Evolutionary conservation across 30 jellyfish, hydroid and myxozoan genomes (phyloP).

Genomic region (Catostylus mosaicus): DNA sequence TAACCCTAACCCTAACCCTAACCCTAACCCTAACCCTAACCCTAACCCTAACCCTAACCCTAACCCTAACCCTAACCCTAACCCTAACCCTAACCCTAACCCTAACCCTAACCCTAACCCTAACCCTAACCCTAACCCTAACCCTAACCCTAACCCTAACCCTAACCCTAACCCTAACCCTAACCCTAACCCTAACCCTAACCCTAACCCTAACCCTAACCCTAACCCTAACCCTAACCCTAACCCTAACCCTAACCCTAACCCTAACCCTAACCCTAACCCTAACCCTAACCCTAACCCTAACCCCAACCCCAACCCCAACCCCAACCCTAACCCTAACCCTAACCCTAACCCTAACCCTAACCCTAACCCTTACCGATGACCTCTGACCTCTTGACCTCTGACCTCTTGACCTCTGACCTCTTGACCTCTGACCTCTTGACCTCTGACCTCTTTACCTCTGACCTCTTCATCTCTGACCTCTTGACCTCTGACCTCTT

Average conservation of each 20-base stretch:
- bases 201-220: slow-evolving; percentile 31
- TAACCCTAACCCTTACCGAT: slow-evolving; percentile 41
- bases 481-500: too few species aligned
- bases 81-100: slow-evolving; percentile 24
- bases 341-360: slow-evolving; percentile 69
- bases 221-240: slow-evolving; percentile 59
- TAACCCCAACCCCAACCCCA: slow-evolving; percentile 14
- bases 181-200: slow-evolving; percentile 12
- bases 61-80: slow-evolving; percentile 44
- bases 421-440: neutral
- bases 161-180: slow-evolving; percentile 33
- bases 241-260: slow-evolving; percentile 56
- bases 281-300: slow-evolving; percentile 30
- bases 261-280: slow-evolving; percentile 14
- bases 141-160: slow-evolving; percentile 27
- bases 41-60: slow-evolving; percentile 56
- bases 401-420: neutral
- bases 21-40: slow-evolving; percentile 37
- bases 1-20: slow-evolving; percentile 45
- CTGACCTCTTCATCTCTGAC: too few species aligned
- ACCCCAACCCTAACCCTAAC: slow-evolving; percentile 49
- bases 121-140: slow-evolving; percentile 30
- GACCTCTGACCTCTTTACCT: too few species aligned
- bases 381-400: neutral
- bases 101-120: slow-evolving; percentile 23